These are phyloP conservation scores for Noctilio leporinus DNA, from an alignment of 2,113 vertebrate species.

Conservation along the genomic window DNA sequence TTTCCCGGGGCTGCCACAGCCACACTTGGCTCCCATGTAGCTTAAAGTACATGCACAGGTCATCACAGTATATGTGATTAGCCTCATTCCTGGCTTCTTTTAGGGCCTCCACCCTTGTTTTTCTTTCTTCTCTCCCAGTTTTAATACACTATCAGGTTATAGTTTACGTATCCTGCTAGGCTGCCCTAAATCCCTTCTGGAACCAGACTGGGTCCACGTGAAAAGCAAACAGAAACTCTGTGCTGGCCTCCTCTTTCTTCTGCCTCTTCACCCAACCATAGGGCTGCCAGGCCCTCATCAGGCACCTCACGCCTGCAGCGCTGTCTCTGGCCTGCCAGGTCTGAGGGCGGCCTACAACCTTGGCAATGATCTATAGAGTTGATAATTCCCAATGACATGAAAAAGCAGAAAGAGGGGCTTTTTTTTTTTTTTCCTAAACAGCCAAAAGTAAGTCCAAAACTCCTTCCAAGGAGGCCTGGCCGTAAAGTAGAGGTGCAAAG, in stretches of 20 bases:
- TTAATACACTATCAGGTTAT: not conserved
- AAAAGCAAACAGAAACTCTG: not conserved
- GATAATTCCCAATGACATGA: not conserved
- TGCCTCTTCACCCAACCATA: not conserved
- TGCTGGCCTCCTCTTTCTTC: not conserved
- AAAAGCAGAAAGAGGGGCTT: not conserved
- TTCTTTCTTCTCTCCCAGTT: not conserved
- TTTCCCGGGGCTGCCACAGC: not conserved
- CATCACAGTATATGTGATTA: not conserved
- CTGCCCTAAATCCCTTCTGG: slow-evolving; percentile 4
- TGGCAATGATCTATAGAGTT: not conserved
- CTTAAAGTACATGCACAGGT: not conserved
- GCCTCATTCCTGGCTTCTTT: not conserved
- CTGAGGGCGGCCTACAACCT: not conserved
- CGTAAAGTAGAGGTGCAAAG: not conserved
- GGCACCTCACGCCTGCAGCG: not conserved
- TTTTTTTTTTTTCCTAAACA: not conserved
- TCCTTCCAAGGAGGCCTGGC: not conserved
- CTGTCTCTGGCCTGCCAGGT: not conserved
- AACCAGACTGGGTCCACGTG: not conserved
- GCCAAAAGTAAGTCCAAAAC: not conserved
- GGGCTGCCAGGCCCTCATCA: not conserved
- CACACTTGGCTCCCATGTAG: not conserved
- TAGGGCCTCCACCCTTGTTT: not conserved
- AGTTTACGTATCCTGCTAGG: not conserved